These are phyloP conservation scores for Enteromius trimaculatus DNA, from an alignment of 2,797 vertebrate genomes.

Conservation along the genomic window DNA sequence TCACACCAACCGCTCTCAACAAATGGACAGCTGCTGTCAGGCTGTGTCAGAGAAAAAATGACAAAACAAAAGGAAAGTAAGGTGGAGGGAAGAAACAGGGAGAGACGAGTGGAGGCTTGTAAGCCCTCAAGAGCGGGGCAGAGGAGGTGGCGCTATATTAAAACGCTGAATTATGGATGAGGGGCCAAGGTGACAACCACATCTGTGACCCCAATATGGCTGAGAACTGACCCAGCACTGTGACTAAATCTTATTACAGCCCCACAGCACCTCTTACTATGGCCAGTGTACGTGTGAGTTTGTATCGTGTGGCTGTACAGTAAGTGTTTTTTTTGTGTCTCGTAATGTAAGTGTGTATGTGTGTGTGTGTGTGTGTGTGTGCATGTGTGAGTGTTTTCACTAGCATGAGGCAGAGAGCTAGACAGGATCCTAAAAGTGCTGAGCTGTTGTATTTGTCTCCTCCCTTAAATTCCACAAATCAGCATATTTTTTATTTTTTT, in stretches of 20 bases:
- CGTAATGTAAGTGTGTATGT: constrained; percentile 43
- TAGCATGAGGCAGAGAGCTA: constrained; percentile 63
- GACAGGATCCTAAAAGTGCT: constrained; percentile 70
- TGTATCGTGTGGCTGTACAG: constrained; percentile 63
- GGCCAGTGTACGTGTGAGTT: constrained; percentile 29
- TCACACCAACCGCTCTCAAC: constrained; percentile 20
- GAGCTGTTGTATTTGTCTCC: constrained; percentile 71
- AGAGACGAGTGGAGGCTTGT: constrained; percentile 10
- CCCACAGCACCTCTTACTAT: constrained; percentile 47
- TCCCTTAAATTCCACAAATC: constrained; percentile 69
- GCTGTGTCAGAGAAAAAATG: constrained; percentile 22
- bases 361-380: constrained; percentile 32
- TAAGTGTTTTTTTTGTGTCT: constrained; percentile 22
- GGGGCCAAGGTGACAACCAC: constrained; percentile 58
- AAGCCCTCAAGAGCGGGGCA: constrained; percentile 22
- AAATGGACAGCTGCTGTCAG: constrained; percentile 47
- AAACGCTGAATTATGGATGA: constrained; percentile 64
- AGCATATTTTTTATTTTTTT: constrained; percentile 65
- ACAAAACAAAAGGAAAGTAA: constrained; percentile 23
- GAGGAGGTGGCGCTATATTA: constrained; percentile 64
- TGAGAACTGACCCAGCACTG: constrained; percentile 76
- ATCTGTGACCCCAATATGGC: constrained; percentile 70
- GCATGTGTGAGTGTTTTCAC: constrained; percentile 56
- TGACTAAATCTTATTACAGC: constrained; percentile 76
- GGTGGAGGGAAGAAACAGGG: constrained; percentile 20